These are phyloP conservation scores for Microplitis demolitor DNA, from an alignment of 1,140 invertebrate species.

Conservation along the genomic window DNA sequence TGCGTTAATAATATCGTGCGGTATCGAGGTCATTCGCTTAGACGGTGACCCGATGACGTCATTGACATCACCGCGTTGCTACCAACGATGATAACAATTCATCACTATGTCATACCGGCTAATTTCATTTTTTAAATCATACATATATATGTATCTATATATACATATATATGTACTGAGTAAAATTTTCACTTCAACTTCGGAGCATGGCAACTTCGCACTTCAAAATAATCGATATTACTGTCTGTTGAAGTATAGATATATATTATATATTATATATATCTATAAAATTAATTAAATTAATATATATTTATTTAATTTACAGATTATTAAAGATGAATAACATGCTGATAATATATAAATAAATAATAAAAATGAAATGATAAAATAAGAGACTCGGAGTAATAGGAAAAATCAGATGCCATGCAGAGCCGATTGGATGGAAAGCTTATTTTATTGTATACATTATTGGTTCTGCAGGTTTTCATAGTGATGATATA, in stretches of 20 bases:
- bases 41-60: constrained; percentile 29
- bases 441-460: constrained; percentile 55
- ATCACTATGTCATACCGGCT: neutral
- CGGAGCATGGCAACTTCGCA: constrained; percentile 22
- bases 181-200: constrained; percentile 11
- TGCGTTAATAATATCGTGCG: neutral
- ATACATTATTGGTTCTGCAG: constrained; percentile 55
- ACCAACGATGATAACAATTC: neutral
- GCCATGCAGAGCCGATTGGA: constrained; percentile 57
- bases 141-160: neutral
- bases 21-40: neutral
- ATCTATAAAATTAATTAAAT: neutral
- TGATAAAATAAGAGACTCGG: neutral
- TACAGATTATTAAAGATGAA: neutral
- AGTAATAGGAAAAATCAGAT: constrained; percentile 35
- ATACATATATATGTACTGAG: too few species aligned
- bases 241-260: constrained; percentile 1
- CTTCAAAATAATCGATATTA: constrained; percentile 21
- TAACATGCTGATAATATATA: neutral
- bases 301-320: neutral
- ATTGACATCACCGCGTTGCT: neutral
- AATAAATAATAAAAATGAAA: neutral
- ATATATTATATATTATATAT: neutral
- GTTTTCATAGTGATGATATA: constrained; percentile 58
- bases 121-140: neutral